Evolutionary conservation across 2,888 invertebrate species (phyloP).

Genomic region (Xylophagus ater): DNA sequence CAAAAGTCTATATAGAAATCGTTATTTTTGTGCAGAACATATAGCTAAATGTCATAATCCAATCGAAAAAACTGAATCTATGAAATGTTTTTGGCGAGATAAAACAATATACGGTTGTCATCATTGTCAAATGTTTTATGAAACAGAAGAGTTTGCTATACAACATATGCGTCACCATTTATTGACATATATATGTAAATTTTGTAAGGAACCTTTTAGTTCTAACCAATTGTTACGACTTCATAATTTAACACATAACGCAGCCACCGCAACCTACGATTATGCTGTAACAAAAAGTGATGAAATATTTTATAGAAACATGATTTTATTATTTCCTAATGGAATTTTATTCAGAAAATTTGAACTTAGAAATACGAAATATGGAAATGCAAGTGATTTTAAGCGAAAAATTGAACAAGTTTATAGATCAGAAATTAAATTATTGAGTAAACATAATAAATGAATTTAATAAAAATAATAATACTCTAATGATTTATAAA

Average conservation of each 20-base stretch:
- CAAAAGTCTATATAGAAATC: too few relatives aligned
- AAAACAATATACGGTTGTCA: constrained; percentile 9
- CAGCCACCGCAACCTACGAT: not conserved
- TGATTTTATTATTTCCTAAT: constrained; percentile 5
- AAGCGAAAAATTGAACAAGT: too few relatives aligned
- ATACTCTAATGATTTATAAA: too few relatives aligned
- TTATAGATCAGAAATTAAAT: too few relatives aligned
- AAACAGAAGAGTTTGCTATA: constrained; percentile 3
- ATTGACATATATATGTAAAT: constrained; percentile 2
- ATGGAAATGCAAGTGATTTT: too few relatives aligned
- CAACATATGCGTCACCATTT: constrained; percentile 7
- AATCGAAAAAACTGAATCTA: too few relatives aligned
- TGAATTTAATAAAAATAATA: too few relatives aligned
- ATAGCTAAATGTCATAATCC: too few relatives aligned
- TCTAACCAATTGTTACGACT: too few relatives aligned
- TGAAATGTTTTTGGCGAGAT: too few relatives aligned
- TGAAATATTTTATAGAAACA: not conserved
- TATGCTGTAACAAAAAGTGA: not conserved
- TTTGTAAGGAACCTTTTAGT: constrained; percentile 1
- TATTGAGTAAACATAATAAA: too few relatives aligned
- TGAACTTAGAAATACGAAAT: constrained; percentile 1
- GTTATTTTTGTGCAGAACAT: too few relatives aligned
- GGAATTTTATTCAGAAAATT: constrained; percentile 5
- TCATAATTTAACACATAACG: not conserved
- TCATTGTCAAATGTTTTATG: constrained; percentile 5